Conservation (phyloP, 2,113 vertebrate genomes). For the Rhipidura dahli region DNA sequence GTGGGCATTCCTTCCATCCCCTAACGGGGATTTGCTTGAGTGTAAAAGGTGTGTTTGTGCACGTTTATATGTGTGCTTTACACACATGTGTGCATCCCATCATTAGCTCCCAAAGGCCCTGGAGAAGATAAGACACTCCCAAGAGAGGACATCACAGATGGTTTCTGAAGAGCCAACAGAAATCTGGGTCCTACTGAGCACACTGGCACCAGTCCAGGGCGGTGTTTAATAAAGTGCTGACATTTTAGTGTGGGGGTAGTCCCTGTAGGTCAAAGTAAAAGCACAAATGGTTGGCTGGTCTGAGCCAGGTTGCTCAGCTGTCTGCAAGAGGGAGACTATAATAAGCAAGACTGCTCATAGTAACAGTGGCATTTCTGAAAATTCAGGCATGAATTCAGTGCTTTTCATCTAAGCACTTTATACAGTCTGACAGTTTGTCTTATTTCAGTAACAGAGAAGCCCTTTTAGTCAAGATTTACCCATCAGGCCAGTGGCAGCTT, state of each 20-base stretch:
- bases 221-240: neutral
- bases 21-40: neutral
- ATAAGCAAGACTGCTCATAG: neutral
- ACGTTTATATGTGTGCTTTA: neutral
- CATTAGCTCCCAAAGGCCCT: neutral
- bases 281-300: neutral
- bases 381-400: neutral
- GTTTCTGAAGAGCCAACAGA: neutral
- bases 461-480: neutral
- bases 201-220: accelerated
- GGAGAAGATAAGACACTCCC: neutral
- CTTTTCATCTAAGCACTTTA: neutral
- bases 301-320: neutral
- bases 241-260: neutral
- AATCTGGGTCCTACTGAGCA: neutral
- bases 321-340: neutral
- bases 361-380: neutral
- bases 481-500: neutral
- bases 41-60: neutral
- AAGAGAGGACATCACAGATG: neutral
- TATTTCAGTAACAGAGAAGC: neutral
- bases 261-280: neutral
- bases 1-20: neutral
- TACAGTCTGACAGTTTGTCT: neutral
- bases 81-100: neutral